Percentiles rank a stretch among this genome's conserved stretches.
These are phyloP conservation scores for Pygoscelis adeliae DNA, from an alignment of 2,113 vertebrate species.

Conservation along the genomic window DNA sequence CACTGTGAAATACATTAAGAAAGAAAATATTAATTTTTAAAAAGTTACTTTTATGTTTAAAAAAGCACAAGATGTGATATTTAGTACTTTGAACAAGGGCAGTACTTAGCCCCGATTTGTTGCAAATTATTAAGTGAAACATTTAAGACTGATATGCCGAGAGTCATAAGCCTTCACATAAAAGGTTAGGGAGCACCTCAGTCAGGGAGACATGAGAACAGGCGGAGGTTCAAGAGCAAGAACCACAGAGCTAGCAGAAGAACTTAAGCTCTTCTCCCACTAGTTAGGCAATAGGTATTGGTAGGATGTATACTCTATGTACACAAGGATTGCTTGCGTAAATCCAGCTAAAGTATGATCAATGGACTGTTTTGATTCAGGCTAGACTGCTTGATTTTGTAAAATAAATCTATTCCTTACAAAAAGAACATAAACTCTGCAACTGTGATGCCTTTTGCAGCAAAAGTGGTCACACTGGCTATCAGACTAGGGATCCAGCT, in stretches of 20 bases:
- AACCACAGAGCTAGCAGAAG: background rate
- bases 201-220: background rate
- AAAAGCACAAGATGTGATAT: background rate
- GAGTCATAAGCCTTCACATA: background rate
- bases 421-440: background rate
- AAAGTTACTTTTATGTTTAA: background rate
- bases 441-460: background rate
- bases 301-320: background rate
- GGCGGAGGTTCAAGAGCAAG: background rate
- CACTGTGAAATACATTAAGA: conserved; percentile 77
- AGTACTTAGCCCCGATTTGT: background rate
- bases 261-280: background rate
- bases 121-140: background rate
- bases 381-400: background rate
- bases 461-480: background rate
- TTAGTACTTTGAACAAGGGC: background rate
- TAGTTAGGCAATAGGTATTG: background rate
- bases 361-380: background rate
- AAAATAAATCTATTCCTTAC: background rate
- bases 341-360: background rate
- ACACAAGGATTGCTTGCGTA: background rate
- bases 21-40: background rate
- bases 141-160: background rate
- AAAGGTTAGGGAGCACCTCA: background rate
- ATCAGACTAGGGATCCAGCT: background rate